phyloP scores from a whole-genome alignment of 2,113 vertebrate species.

The Serilophus lunatus region DNA sequence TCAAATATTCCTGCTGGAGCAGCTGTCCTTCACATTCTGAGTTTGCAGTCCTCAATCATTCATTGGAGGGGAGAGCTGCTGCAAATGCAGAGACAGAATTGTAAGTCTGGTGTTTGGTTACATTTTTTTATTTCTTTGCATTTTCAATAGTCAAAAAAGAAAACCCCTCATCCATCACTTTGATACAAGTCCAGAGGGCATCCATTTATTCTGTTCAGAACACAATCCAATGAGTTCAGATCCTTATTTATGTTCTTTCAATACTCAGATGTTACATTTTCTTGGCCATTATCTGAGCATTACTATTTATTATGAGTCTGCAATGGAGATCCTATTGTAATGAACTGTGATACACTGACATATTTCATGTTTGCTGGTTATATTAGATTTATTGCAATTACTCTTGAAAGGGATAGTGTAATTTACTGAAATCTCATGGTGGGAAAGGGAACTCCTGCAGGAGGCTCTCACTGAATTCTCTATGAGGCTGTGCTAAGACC shows the following conservation, averaged over 20 bases:
- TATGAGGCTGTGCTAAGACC: background rate
- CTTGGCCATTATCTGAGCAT: constrained; percentile 35
- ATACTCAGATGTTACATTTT: background rate
- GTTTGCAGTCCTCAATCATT: background rate
- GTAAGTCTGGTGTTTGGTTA: background rate
- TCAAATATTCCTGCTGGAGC: background rate
- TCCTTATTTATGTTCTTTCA: constrained; percentile 53
- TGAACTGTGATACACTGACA: constrained; percentile 25
- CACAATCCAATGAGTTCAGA: background rate
- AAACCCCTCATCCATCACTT: constrained; percentile 53
- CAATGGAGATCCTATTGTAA: constrained; percentile 17
- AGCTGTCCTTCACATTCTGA: constrained; percentile 16
- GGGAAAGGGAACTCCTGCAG: constrained; percentile 7
- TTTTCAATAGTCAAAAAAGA: constrained; percentile 55
- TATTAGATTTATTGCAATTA: constrained; percentile 50
- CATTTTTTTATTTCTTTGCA: constrained; percentile 54
- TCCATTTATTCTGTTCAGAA: constrained; percentile 46
- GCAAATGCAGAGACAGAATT: background rate
- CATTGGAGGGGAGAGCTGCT: background rate
- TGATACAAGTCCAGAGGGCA: constrained; percentile 48
- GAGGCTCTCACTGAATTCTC: constrained; percentile 27
- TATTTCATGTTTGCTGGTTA: constrained; percentile 18
- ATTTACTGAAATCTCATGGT: constrained; percentile 42
- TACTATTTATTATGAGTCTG: constrained; percentile 52
- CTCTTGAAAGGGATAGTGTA: constrained; percentile 14